phyloP scores from a whole-genome alignment of 2,888 invertebrate species.

The Eupithecia centaureata region DNA sequence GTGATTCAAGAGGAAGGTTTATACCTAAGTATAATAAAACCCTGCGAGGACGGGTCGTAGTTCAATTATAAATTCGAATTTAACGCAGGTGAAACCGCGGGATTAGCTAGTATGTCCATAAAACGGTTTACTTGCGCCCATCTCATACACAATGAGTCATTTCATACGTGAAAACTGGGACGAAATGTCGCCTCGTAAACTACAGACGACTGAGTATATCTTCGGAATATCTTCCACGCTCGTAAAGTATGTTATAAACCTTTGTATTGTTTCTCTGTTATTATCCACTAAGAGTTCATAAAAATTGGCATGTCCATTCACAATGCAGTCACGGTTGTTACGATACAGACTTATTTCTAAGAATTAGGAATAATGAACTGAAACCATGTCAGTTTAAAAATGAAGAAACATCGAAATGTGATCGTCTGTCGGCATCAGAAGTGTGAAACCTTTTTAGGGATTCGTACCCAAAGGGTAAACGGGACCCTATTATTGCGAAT shows the following conservation, averaged over 20 bases:
- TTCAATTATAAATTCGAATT: too few species aligned
- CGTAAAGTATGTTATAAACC: constrained; percentile 34
- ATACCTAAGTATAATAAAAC: too few species aligned
- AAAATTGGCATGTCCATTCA: constrained; percentile 9
- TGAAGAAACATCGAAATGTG: too few species aligned
- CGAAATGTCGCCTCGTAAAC: constrained; percentile 31
- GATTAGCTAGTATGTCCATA: background rate
- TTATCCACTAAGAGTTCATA: constrained; percentile 13
- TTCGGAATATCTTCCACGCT: constrained; percentile 18
- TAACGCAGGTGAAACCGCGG: too few species aligned
- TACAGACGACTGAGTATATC: constrained; percentile 29
- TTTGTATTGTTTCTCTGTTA: constrained; percentile 32
- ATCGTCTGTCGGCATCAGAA: too few species aligned
- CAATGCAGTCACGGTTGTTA: constrained; percentile 8
- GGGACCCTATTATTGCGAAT: too few species aligned
- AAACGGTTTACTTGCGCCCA: background rate
- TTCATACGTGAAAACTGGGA: constrained; percentile 25
- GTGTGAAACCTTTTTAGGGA: too few species aligned
- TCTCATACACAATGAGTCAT: constrained; percentile 17
- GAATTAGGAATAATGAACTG: background rate
- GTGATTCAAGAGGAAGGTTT: too few species aligned
- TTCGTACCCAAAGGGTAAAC: too few species aligned
- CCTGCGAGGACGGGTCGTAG: too few species aligned
- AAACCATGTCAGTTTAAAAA: background rate
- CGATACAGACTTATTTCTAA: background rate